Conservation (phyloP, 2,797 vertebrate genomes). For the Melanotaenia boesemani region DNA sequence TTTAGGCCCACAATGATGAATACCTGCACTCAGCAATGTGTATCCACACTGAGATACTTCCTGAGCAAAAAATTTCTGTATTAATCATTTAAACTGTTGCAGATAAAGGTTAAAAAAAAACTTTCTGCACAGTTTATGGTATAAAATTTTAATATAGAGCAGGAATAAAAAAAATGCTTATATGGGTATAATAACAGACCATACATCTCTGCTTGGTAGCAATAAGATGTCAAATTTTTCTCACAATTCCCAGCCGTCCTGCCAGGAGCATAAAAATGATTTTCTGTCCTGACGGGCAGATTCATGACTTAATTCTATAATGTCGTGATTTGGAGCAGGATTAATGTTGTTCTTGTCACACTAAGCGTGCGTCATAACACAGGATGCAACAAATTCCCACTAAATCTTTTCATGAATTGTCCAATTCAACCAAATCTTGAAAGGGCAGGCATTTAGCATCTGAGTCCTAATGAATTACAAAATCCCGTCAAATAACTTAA, state of each 20-base stretch:
- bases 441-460: slow-evolving; percentile 9
- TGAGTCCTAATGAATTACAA: background rate
- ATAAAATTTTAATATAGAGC: background rate
- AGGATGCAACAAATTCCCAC: slow-evolving; percentile 17
- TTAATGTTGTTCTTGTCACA: slow-evolving; percentile 11
- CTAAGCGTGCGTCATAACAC: background rate
- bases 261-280: slow-evolving; percentile 13
- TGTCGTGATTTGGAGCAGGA: slow-evolving; percentile 13
- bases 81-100: background rate
- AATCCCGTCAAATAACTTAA: slow-evolving; percentile 5
- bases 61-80: background rate
- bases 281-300: slow-evolving; percentile 21
- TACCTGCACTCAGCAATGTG: background rate
- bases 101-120: background rate
- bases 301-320: slow-evolving; percentile 37
- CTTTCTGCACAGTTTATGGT: background rate
- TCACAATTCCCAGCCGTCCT: slow-evolving; percentile 1
- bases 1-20: background rate
- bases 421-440: slow-evolving; percentile 5
- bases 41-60: background rate
- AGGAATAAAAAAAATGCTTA: background rate
- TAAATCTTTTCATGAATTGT: slow-evolving; percentile 13
- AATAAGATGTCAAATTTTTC: slow-evolving; percentile 9
- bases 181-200: background rate
- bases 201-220: background rate